Evolutionary conservation across 2,888 invertebrate genomes (phyloP), one percentile per base, ranked within the genome.

Genomic region (Lobophora halterata): DNA sequence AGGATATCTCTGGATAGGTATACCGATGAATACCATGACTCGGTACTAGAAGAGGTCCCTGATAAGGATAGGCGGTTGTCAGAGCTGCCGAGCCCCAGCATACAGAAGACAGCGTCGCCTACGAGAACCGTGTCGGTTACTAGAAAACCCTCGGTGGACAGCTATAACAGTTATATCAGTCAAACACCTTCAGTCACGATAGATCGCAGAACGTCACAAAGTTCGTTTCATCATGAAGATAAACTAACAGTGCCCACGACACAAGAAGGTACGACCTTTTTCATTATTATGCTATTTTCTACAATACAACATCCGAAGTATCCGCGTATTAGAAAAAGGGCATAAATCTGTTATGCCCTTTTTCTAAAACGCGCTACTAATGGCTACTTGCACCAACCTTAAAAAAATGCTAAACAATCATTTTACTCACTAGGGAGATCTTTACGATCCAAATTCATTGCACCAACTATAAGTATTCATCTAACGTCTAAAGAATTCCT

Each of bases 161-260:
- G 87, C 56, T 85, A 87, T 44, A 81, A 81, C 18, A 83, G 85
- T 65, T 82, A 82, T 62, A 66, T 81, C 25, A 83, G 85, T 69
- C 83, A 81, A 67, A 67, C 81, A 46, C 83, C 85, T 23, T 80
- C 86, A 25, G 52, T 80, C 49, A 63, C 43, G 3, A 20, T 79
- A 64, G 86, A 86, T 67, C 71, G 87, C 50, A 81, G 75, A 71
- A 80, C 81, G 47, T 87, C 88, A 29, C 86, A 85, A 69, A 78
- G 79, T 64, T 87, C 86, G 52, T 85, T 79, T 71, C 83, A 82
- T 42, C 90, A 89, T 50, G 90, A 90, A 57, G 90, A 90, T 34
- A 90, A 90, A 64, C 78, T 88, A 46, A 55, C 66, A 28, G 68
- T 80, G 52, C 76, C 78, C 21, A 77, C 72, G 19, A 75, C 78